Percentiles rank a stretch among this genome's conserved stretches.
phyloP scores from a whole-genome alignment of 2,797 vertebrate species.

The Gobio occitaniae region DNA sequence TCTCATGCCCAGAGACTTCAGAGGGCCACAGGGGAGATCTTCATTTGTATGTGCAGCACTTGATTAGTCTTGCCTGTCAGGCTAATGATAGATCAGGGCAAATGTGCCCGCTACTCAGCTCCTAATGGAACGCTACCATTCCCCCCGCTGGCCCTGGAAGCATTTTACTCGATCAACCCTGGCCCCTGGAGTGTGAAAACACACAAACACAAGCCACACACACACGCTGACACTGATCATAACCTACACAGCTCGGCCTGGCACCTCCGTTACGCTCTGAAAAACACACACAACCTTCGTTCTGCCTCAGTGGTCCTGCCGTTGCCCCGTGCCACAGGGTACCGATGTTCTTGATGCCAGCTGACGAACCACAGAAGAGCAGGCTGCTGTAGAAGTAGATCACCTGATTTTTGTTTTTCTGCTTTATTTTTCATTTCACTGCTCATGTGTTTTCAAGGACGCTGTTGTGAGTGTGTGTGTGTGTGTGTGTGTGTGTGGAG shows the following conservation, averaged over 20 bases:
- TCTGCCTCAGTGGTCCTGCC: slow-evolving; percentile 31
- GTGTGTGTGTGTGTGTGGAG: slow-evolving; percentile 19
- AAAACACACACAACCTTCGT: slow-evolving; percentile 42
- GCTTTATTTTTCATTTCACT: slow-evolving; percentile 50
- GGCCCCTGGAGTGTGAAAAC: slow-evolving; percentile 38
- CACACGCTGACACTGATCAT: slow-evolving; percentile 31
- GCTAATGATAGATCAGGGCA: slow-evolving; percentile 23
- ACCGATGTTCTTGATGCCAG: slow-evolving; percentile 47
- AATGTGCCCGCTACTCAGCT: fast-evolving
- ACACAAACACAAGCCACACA: slow-evolving; percentile 21
- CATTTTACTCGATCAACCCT: slow-evolving; percentile 44
- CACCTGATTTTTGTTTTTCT: slow-evolving; percentile 54
- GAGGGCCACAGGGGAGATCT: slow-evolving; percentile 21
- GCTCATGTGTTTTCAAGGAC: slow-evolving; percentile 44
- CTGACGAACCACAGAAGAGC: slow-evolving; percentile 31
- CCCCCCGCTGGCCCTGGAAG: slow-evolving; percentile 35
- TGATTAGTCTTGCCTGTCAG: not conserved
- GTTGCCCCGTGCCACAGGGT: slow-evolving; percentile 32
- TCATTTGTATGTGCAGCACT: not conserved
- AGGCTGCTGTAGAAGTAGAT: slow-evolving; percentile 41
- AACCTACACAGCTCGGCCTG: slow-evolving; percentile 41
- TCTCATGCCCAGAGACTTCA: slow-evolving; percentile 22
- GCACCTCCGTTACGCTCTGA: slow-evolving; percentile 37
- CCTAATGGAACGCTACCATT: slow-evolving; percentile 36
- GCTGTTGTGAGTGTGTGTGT: slow-evolving; percentile 17